These are phyloP conservation scores for Bactericera cockerelli DNA, from an alignment of 1,140 invertebrate species.

Conservation along the genomic window DNA sequence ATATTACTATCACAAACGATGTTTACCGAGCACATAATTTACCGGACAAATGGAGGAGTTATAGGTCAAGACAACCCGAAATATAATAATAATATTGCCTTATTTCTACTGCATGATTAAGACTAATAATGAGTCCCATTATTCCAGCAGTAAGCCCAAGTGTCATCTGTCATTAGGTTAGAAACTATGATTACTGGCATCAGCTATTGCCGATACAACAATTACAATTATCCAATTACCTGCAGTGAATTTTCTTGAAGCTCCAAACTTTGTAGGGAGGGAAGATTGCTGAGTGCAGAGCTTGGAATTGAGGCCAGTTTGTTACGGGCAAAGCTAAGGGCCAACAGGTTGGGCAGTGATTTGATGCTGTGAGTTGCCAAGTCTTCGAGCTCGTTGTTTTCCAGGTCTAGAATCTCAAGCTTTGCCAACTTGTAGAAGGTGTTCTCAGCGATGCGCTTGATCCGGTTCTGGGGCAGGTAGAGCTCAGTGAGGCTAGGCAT, in stretches of 20 bases:
- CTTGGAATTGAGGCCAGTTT: constrained; percentile 39
- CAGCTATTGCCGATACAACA: too few species aligned
- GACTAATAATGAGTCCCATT: too few species aligned
- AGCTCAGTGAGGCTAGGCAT: constrained; percentile 48
- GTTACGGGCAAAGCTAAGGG: constrained; percentile 49
- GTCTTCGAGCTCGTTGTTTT: constrained; percentile 62
- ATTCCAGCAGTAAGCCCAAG: too few species aligned
- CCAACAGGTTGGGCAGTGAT: constrained; percentile 55
- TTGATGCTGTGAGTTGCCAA: constrained; percentile 61
- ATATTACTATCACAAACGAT: too few species aligned
- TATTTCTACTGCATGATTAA: too few species aligned
- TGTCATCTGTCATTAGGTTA: too few species aligned
- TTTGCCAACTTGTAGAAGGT: constrained; percentile 53
- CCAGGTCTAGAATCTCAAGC: constrained; percentile 55
- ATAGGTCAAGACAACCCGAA: too few species aligned
- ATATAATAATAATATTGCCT: too few species aligned
- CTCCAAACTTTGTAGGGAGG: constrained; percentile 52
- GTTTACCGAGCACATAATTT: too few species aligned
- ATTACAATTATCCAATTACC: too few species aligned
- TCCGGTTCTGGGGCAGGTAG: constrained; percentile 52
- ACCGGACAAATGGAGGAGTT: too few species aligned
- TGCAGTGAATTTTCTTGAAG: constrained; percentile 61
- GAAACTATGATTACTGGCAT: too few species aligned
- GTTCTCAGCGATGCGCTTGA: constrained; percentile 49
- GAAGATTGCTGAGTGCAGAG: constrained; percentile 57